phyloP scores from a whole-genome alignment of 2,797 vertebrate species.

The Eurystomus glaucurus region DNA sequence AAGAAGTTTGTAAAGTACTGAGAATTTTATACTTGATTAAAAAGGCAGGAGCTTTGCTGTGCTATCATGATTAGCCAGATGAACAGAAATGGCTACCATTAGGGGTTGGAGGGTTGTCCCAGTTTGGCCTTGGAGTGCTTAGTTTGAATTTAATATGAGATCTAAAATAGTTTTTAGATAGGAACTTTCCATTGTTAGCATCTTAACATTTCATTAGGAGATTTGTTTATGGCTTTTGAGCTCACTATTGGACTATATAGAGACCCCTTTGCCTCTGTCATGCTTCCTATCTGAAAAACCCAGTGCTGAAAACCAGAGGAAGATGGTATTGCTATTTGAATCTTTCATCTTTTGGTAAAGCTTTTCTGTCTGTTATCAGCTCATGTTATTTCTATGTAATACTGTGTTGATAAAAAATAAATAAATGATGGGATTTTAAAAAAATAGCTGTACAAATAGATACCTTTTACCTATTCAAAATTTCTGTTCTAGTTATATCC shows the following conservation, averaged over 20 bases:
- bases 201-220: background rate
- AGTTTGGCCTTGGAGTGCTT: background rate
- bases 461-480: background rate
- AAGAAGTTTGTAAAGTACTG: background rate
- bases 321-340: background rate
- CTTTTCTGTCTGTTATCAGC: background rate
- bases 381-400: background rate
- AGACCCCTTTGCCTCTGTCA: background rate
- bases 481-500: background rate
- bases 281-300: background rate
- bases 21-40: background rate
- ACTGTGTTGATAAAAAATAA: background rate
- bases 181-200: background rate
- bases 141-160: background rate
- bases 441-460: background rate
- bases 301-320: background rate
- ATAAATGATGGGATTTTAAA: background rate
- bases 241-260: background rate
- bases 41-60: background rate
- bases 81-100: background rate
- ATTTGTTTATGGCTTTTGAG: background rate
- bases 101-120: rapidly evolving
- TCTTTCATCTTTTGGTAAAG: background rate
- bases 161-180: background rate
- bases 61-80: background rate